phyloP scores from a whole-genome alignment of 2,888 invertebrate genomes.

The Macrophya alboannulata region DNA sequence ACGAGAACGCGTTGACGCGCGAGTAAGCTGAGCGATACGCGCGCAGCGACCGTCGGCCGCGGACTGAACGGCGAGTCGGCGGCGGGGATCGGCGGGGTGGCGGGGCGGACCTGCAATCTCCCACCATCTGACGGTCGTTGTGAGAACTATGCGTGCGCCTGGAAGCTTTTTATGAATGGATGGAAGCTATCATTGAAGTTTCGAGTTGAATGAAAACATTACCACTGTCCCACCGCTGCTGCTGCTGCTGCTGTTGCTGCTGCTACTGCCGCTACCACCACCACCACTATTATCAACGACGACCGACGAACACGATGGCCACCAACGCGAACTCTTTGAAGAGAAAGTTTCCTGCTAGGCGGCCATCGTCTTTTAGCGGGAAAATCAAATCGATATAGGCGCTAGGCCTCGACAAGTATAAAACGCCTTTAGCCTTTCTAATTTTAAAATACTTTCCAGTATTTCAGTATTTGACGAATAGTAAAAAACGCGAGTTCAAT shows the following conservation, averaged over 20 bases:
- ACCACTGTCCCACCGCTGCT: conserved; percentile 60
- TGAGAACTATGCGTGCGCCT: conserved; percentile 64
- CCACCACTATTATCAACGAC: conserved; percentile 20
- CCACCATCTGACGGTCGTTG: conserved; percentile 77
- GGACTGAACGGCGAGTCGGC: conserved; percentile 71
- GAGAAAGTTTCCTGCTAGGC: conserved; percentile 59
- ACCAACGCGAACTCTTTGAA: conserved; percentile 43
- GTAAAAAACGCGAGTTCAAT: not conserved
- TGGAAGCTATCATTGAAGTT: conserved; percentile 80
- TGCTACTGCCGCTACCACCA: conserved; percentile 14
- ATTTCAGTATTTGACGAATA: not conserved
- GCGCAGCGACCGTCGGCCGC: conserved; percentile 71
- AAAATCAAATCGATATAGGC: conserved; percentile 62
- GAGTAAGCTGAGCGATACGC: conserved; percentile 59
- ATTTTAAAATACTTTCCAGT: not conserved
- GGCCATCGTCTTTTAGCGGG: conserved; percentile 66
- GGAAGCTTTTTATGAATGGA: conserved; percentile 80
- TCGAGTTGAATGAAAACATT: conserved; percentile 78
- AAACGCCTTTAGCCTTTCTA: not conserved
- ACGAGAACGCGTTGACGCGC: not conserved
- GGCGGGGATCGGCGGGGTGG: conserved; percentile 60
- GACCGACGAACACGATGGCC: conserved; percentile 19
- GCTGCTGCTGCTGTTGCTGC: conserved; percentile 61
- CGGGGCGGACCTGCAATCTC: conserved; percentile 66
- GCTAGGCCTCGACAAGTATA: not conserved